Percentiles rank a stretch among this genome's conserved stretches.
phyloP scores from a whole-genome alignment of 2,113 vertebrate species.

The Amphiprion percula region DNA sequence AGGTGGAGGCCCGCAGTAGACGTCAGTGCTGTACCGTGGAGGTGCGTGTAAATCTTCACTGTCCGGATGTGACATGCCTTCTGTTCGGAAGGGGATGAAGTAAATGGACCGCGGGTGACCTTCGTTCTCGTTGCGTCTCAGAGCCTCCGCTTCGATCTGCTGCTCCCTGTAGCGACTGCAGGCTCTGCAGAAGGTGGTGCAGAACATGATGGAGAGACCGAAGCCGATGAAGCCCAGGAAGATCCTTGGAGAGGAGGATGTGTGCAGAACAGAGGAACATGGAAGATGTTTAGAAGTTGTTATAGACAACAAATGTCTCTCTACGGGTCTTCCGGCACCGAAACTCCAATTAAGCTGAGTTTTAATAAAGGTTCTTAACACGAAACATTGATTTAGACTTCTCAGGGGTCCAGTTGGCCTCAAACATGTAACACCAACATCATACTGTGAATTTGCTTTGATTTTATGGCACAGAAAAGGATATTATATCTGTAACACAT shows the following conservation, averaged over 20 bases:
- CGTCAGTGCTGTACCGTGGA: constrained; percentile 47
- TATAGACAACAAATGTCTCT: too few relatives aligned
- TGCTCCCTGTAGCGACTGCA: constrained; percentile 58
- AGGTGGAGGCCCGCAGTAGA: constrained; percentile 59
- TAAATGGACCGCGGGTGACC: constrained; percentile 43
- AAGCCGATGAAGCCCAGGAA: constrained; percentile 73
- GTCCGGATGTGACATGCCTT: not conserved
- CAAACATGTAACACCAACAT: too few relatives aligned
- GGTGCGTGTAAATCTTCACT: constrained; percentile 37
- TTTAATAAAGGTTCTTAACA: too few relatives aligned
- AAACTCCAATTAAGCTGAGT: too few relatives aligned
- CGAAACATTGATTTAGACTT: too few relatives aligned
- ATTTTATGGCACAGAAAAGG: too few relatives aligned
- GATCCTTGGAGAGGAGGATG: constrained; percentile 54
- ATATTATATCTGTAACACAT: too few relatives aligned
- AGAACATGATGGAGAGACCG: constrained; percentile 71
- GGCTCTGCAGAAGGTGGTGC: constrained; percentile 65
- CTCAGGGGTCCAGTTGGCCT: too few relatives aligned
- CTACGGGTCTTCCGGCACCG: too few relatives aligned
- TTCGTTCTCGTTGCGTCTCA: constrained; percentile 5
- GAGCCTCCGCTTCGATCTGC: constrained; percentile 39
- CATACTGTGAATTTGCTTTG: too few relatives aligned
- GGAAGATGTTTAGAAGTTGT: too few relatives aligned
- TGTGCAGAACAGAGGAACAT: not conserved
- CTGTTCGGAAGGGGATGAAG: constrained; percentile 74